Evolutionary conservation across 2,888 invertebrate species (phyloP).

Genomic region (Meganola albula): DNA sequence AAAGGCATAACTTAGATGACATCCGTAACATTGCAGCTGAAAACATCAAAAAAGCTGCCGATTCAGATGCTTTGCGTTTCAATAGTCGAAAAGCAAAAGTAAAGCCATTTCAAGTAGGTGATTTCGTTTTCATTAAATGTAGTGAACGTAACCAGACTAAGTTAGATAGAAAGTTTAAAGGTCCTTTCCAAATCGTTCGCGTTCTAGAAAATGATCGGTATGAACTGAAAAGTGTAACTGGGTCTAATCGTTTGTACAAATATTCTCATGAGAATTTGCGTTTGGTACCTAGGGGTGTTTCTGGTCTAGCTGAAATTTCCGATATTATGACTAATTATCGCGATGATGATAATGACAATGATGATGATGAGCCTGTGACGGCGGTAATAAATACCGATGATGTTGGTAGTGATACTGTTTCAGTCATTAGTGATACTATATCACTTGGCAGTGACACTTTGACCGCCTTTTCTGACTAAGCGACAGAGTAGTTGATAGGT

Average conservation of each 20-base stretch:
- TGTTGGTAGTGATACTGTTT: no score
- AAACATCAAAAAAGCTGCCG: constrained; percentile 12
- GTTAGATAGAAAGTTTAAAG: constrained; percentile 18
- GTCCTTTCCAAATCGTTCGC: constrained; percentile 11
- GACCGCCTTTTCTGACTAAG: no score
- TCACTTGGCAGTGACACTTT: no score
- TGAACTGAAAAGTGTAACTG: constrained; percentile 10
- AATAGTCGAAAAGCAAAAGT: constrained; percentile 13
- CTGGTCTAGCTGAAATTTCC: constrained; percentile 13
- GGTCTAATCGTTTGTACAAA: constrained; percentile 15
- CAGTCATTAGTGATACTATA: no score
- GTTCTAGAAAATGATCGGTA: constrained; percentile 19
- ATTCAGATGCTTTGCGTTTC: constrained; percentile 10
- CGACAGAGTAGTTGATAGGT: no score
- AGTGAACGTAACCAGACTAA: constrained; percentile 22
- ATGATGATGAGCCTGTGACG: neutral
- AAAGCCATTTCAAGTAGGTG: constrained; percentile 11
- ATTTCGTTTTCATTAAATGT: constrained; percentile 20
- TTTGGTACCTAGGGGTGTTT: constrained; percentile 11
- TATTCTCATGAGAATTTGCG: constrained; percentile 18
- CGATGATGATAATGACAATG: constrained; percentile 16
- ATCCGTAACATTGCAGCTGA: constrained; percentile 5
- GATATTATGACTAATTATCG: constrained; percentile 6
- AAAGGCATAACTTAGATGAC: constrained; percentile 4
- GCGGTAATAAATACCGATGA: no score